Evolutionary conservation across 1,140 invertebrate genomes (phyloP), one percentile per base, ranked within the genome.

Genomic region (Patella vulgata): DNA sequence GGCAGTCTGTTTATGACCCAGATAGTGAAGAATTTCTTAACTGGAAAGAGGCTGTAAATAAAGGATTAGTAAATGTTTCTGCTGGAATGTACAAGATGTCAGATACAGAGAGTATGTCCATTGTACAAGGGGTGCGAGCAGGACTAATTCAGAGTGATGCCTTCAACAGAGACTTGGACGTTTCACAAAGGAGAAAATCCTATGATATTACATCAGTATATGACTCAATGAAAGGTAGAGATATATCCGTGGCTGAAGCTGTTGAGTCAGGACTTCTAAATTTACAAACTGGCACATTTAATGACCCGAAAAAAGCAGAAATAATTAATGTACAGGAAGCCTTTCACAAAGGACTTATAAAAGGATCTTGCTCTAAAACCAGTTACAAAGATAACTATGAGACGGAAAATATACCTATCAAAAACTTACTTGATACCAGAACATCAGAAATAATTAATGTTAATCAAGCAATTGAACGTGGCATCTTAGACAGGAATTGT

Each of bases 211-310:
- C 93, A 70, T 88, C 88, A 52, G 91, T 97, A 47, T 82, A 89
- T n/a, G 93, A 97, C 85, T 90, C 92, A 21, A 86, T 91, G 74
- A 90, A 89, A 44, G 93, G 93, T 4, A 87, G 91, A 59, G 86
- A 89, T 63, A 84, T 94, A 17, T 89, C 90, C 1, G 71, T 96
- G 1, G 87, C 87, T 51, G 85, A 93, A 80, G 92, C 96, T 51
- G 80, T 95, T 52, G 87, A 89, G 31, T 91, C 90, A 71, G 92
- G 92, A 66, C 84, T 94, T 62, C 86, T 96, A 58, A 88, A 90
- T 52, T 87, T 91, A 74, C 89, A 90, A 58, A 90, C 89, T 67
- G 91, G 92, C 75, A 91, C 91, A 80, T 94, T 91, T 8, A 91
- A 96, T 63, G 96, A 96, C 78, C 89, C 90, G 30, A 82, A 83